Base-by-base conservation (phyloP, 1,140 invertebrate genomes). In the Drosophila punjabiensis region DNA sequence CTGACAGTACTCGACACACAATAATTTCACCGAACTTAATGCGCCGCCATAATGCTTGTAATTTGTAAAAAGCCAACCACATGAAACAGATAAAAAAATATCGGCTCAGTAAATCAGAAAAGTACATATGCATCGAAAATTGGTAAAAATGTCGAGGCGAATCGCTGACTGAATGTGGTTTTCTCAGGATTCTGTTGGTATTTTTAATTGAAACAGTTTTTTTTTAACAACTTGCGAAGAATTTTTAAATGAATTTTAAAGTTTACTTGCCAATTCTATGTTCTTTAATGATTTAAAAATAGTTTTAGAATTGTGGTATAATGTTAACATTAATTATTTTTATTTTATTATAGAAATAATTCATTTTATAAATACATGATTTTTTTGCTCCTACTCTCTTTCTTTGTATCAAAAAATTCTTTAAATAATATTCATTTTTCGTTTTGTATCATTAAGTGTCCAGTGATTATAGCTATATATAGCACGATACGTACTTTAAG, bases 61-160 rank as follows among this genome's bases (percentile, higher is more conserved):
- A 79, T 88, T 80, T 87, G 77, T 88, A 64, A 71, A 74, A 83
- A 65, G 73, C 67, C 65, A 58, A 79, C 84, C 78, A 56, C 78
- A 61, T 53, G 24, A 24, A 53, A 11, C 68, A 62, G 37, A 37
- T 39, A 60, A 63, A 63, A 62, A 83, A 83, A n/a, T 58, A 39
- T 62, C 68, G 59, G 84, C 71, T 83, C 59, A 81, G 80, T 81
- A 69, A 87, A 70, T 63, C 47, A 20, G 55, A 7, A 58, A n/a
- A 28, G 53, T 37, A 37, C 24, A 56, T 24, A 56, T 37, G 37
- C 20, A 56, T 24, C 5, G 5, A 4, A 37, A 28, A 24, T 39
- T 4, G 20, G 5, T 3, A 9, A 16, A 37, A 56, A 24, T 6
- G 7, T 3, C 13, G 2, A 6, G 20, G 20, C 18, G 20, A 56